Evolutionary conservation across 1,140 invertebrate genomes (phyloP).

Genomic region (Leptinotarsa lineolata): DNA sequence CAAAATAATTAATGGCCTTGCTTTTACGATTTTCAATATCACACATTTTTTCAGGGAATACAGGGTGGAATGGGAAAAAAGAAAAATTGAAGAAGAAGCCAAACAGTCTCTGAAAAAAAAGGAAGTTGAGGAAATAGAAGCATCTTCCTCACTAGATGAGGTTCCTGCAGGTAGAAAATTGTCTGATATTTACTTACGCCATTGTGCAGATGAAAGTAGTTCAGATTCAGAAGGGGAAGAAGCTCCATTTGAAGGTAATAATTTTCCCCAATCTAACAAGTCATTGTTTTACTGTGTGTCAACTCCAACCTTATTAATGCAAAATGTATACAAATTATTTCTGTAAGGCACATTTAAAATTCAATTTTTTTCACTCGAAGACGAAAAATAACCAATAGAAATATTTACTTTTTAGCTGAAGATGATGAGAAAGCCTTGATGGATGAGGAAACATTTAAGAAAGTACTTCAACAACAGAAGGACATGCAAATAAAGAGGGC

Average conservation of each 20-base stretch:
- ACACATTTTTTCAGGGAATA: constrained; percentile 66
- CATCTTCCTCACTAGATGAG: constrained; percentile 54
- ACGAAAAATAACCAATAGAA: too few relatives aligned
- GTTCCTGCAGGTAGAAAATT: constrained; percentile 64
- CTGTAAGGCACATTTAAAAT: too few relatives aligned
- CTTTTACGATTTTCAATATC: background rate
- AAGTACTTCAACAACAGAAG: constrained; percentile 49
- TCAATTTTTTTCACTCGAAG: too few relatives aligned
- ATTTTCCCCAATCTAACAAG: background rate
- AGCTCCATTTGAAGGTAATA: constrained; percentile 41
- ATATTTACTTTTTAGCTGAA: constrained; percentile 23
- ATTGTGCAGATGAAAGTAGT: constrained; percentile 72
- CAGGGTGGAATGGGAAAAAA: constrained; percentile 71
- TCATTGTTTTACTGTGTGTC: too few relatives aligned
- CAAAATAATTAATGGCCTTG: too few relatives aligned
- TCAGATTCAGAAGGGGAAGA: constrained; percentile 71
- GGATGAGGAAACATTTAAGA: constrained; percentile 48
- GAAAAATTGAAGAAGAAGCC: constrained; percentile 62
- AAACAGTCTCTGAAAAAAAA: constrained; percentile 55
- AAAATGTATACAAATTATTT: too few relatives aligned
- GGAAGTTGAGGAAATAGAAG: constrained; percentile 28
- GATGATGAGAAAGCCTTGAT: constrained; percentile 34
- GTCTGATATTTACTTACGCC: constrained; percentile 70
- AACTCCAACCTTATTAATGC: too few relatives aligned
- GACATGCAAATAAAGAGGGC: constrained; percentile 53